A percentile compares a stretch with the other conserved stretches of the same genome.
phyloP scores from a whole-genome alignment of 1,140 invertebrate species.

The Potamilus streckersoni region DNA sequence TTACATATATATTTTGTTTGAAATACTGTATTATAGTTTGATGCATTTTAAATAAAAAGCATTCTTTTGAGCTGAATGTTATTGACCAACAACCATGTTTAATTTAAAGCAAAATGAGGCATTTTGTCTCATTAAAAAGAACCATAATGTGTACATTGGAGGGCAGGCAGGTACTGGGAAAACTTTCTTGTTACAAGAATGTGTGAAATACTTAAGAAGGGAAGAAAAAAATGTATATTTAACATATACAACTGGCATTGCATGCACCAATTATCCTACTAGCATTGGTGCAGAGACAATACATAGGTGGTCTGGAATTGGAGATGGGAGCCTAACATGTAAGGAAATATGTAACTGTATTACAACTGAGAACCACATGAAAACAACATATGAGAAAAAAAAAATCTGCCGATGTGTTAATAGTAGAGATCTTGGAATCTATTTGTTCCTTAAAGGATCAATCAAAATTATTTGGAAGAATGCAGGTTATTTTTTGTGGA shows the following conservation, averaged over 20 bases:
- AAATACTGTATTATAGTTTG: too few relatives aligned
- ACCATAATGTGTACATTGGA: constrained; percentile 13
- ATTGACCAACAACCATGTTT: background rate
- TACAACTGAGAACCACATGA: background rate
- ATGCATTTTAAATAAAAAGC: too few relatives aligned
- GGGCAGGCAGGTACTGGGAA: constrained; percentile 17
- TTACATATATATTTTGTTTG: too few relatives aligned
- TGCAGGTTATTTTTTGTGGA: constrained; percentile 8
- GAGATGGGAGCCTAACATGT: constrained; percentile 1
- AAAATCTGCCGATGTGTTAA: constrained; percentile 6
- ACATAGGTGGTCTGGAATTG: constrained; percentile 23
- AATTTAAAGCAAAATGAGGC: constrained; percentile 13
- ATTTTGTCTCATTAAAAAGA: background rate
- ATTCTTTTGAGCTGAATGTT: too few relatives aligned
- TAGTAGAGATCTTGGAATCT: constrained; percentile 13
- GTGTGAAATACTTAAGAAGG: background rate
- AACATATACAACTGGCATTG: constrained; percentile 20
- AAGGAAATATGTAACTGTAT: constrained; percentile 2
- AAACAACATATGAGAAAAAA: background rate
- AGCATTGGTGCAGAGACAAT: constrained; percentile 10
- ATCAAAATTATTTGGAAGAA: constrained; percentile 4
- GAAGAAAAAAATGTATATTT: constrained; percentile 5
- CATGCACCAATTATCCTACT: background rate
- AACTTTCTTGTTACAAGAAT: constrained; percentile 1
- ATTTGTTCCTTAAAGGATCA: background rate